Evolutionary conservation across 1,140 invertebrate genomes (phyloP), one percentile per base, ranked within the genome.

Genomic region (Drosophila sechellia): DNA sequence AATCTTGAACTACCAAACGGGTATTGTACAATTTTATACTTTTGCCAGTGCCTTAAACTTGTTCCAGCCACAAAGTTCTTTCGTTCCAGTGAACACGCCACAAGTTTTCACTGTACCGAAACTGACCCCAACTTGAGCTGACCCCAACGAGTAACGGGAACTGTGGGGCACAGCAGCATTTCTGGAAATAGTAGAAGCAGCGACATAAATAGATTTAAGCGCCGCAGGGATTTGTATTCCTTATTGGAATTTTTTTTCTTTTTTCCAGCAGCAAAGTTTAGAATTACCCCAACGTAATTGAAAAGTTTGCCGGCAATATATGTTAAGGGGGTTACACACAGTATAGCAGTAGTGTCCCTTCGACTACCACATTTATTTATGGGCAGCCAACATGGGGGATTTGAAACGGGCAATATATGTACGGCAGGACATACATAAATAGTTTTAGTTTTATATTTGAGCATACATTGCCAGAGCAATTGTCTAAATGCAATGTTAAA

Each of bases 141-240:
- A 68, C 64, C 64, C 59, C 46, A 61, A 59, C 3, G 17, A 48
- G 35, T 15, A 50, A 50, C 25, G 34, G 42, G 25, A 50, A 49
- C 22, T 42, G 57, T 39, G 17, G 8, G 17, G 17, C 42, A 20
- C 10, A 4, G 42, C 42, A 12, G 42, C 42, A 22, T 45, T 45
- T 45, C 17, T 45, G 46, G 59, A 65, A 70, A 70, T 65, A 57
- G 46, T 52, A 53, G 60, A 68, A 22, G 27, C 68, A 60, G 75
- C 58, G 69, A 79, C 70, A 79, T 75, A 79, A 79, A 79, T 79
- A 79, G 69, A 79, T 79, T 79, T 74, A 79, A 79, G 65, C 46
- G 70, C 77, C 76, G 70, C 63, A 79, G 76, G 76, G 70, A 79
- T 79, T 79, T 79, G 54, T 79, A 58, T 69, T 79, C 55, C 63